Evolutionary conservation across 2,113 vertebrate genomes (phyloP), one percentile per base, ranked within the genome.

Genomic region (Nyctibius bracteatus): DNA sequence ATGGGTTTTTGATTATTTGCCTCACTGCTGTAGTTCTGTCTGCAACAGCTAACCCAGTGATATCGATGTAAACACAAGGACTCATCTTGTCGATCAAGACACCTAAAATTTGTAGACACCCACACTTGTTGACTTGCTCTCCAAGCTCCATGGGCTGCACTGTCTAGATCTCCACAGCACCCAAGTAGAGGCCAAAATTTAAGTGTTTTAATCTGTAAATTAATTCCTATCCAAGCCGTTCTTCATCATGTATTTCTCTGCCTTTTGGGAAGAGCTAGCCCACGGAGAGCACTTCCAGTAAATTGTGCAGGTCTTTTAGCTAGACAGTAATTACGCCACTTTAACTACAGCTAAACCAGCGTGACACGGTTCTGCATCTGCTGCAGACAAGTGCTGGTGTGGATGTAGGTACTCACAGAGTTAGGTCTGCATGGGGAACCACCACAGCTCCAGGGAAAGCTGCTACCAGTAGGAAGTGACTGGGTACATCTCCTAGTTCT

Each of bases 261-360:
- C 63, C 85, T 71, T 82, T 81, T 65, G 93, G 85, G 93, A 85
- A 54, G 33, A 65, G 51, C 18, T 15, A 52, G n/a, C 57, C 79
- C 55, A 31, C 0, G 0, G 66, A 88, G 62, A 84, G 74, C 62
- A 54, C 68, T 75, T 65, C 0, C 21, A 79, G 89, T 35, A 74
- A 88, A 84, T 25, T 12, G 49, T 23, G n/a, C 39, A 46, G 3
- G 3, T 59, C 57, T 41, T 71, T 52, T n/a, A 67, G 33, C 47
- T 54, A 52, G 39, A 49, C 55, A 74, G 25, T 80, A 74, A 80
- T 44, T 63, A 41, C 24, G 23, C 8, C 33, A 17, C 37, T 52
- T 8, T 54, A 81, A 81, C 39, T 66, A 49, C 63, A 77, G 57
- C 44, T 65, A 59, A 94, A 58, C 57, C 70, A 71, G 37, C 1